Base-by-base conservation (phyloP, 2,888 invertebrate species). In the Thalpophila matura region DNA sequence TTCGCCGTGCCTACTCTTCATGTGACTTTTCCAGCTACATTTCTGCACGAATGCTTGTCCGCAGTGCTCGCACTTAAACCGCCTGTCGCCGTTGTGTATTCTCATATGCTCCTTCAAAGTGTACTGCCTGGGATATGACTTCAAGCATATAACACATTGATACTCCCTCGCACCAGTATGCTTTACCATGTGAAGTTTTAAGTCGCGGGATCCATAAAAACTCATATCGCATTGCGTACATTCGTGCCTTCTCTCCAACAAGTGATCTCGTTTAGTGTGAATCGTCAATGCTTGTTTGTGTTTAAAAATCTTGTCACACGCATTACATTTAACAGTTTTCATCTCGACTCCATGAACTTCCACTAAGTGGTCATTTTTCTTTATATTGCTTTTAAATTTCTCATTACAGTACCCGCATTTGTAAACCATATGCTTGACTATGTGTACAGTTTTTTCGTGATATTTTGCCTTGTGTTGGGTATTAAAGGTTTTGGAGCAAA, bases 181-280 rank as follows among this genome's bases (percentile, higher is more conserved):
- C 37, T 85, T 90, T n/a, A 88, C 75, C 80, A 83, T 81, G 38
- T 91, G 90, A 4, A 76, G 78, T 0, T 78, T 81, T 14, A 87
- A 49, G 20, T 79, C 80, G 3, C 61, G 45, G 35, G 70, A 65
- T 0, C 67, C 74, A 42, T 80, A 88, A 63, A 90, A 91, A 0
- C 80, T 79, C 75, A 88, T 93, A 1, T 90, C 91, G 35, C 95
- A 95, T 2, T 86, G 72, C 0, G 84, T 74, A 43, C 95, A 95
- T 3, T 85, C 83, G 37, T 89, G 89, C n/a, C 85, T 74, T 10
- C 86, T 80, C 49, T 87, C 84, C 82, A 87, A 84, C n/a, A 94
- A 79, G 54, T 95, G 95, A 3, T 90, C 82, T 22, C 82, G 79
- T 45, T 80, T 87, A 16, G 76, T 84, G 31, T 91, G 91, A 4